These are phyloP conservation scores for Temnothorax nylanderi DNA, from an alignment of 1,140 invertebrate genomes.

Conservation along the genomic window DNA sequence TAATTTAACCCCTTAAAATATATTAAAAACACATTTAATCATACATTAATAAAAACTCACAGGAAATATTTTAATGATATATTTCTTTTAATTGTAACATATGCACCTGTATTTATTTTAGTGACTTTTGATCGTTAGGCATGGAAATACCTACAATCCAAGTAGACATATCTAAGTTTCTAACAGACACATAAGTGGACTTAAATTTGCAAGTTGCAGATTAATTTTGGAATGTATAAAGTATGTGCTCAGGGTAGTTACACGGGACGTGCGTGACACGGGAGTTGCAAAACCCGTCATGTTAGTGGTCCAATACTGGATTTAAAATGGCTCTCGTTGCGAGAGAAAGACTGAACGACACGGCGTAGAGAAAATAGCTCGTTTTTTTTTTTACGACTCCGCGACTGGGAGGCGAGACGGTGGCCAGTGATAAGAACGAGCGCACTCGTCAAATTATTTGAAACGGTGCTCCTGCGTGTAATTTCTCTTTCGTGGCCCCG, in stretches of 20 bases:
- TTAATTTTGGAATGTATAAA: constrained; percentile 12
- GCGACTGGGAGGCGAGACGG: background rate
- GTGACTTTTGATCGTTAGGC: too few relatives aligned
- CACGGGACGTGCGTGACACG: background rate
- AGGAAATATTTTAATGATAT: background rate
- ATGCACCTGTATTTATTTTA: too few relatives aligned
- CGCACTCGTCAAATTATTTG: constrained; percentile 62
- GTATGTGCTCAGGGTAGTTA: background rate
- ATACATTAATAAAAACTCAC: background rate
- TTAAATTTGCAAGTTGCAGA: background rate
- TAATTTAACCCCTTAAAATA: background rate
- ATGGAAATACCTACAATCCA: too few relatives aligned
- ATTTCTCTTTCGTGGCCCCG: constrained; percentile 52
- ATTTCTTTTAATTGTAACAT: background rate
- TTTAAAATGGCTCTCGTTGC: background rate
- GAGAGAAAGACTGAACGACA: background rate
- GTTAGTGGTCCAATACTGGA: constrained; percentile 14
- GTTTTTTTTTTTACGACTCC: constrained; percentile 16
- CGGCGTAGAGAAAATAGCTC: background rate
- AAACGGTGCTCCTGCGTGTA: constrained; percentile 10
- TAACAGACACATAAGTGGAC: background rate
- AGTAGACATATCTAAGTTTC: too few relatives aligned
- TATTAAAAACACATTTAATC: background rate
- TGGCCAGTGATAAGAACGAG: constrained; percentile 37
- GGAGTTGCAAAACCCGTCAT: constrained; percentile 43